Percentiles rank a stretch among this genome's conserved stretches.
These are phyloP conservation scores for Fulmarus glacialis DNA, from an alignment of 2,113 vertebrate species.

Conservation along the genomic window DNA sequence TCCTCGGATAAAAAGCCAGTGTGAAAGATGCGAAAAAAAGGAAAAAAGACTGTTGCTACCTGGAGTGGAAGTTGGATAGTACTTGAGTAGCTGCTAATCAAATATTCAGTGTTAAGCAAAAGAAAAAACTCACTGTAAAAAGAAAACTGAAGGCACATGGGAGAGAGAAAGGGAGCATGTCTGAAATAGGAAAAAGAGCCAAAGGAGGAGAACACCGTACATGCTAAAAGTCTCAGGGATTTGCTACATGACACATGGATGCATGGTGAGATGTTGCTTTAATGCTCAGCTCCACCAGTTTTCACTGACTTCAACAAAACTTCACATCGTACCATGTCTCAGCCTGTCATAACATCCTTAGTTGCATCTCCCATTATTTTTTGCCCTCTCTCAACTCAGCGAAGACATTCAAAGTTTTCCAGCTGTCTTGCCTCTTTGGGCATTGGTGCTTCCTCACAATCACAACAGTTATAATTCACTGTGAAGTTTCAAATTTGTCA, in stretches of 20 bases:
- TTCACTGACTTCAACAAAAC: background rate
- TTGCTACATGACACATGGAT: background rate
- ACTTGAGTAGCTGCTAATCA: slow-evolving; percentile 25
- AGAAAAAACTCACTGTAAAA: background rate
- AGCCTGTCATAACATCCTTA: background rate
- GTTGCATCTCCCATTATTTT: background rate
- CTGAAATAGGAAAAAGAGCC: background rate
- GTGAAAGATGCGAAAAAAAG: background rate
- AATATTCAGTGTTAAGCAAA: slow-evolving; percentile 47
- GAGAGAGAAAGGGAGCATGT: background rate
- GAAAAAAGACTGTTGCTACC: background rate
- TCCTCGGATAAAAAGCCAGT: background rate
- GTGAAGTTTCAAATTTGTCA: slow-evolving; percentile 15
- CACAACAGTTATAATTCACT: background rate
- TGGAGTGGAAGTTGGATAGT: background rate
- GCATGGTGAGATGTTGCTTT: background rate
- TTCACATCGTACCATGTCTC: background rate
- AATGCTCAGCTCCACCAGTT: background rate
- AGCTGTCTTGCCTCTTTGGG: background rate
- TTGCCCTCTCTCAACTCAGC: background rate
- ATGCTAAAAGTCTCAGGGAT: background rate
- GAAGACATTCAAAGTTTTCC: background rate
- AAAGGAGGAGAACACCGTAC: background rate
- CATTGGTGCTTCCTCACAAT: background rate
- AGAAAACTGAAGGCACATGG: background rate